A percentile compares a stretch with the other conserved stretches of the same genome.
phyloP scores from a whole-genome alignment of 2,113 vertebrate genomes.

The Rhineura floridana region DNA sequence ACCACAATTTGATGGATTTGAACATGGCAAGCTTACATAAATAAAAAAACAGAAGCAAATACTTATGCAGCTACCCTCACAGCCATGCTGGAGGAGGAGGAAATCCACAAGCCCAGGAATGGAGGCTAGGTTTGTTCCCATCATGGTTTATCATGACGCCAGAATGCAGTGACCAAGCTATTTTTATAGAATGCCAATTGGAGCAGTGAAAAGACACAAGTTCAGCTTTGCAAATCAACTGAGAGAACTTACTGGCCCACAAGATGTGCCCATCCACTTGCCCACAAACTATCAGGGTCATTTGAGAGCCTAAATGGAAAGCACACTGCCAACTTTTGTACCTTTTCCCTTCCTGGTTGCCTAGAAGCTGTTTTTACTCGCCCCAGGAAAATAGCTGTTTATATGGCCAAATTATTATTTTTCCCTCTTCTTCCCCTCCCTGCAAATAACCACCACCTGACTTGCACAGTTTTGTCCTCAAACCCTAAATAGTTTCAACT shows the following conservation, averaged over 20 bases:
- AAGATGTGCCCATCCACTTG: no score
- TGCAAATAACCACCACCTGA: background rate
- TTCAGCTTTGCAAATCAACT: background rate
- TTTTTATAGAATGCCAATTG: background rate
- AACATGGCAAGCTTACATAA: background rate
- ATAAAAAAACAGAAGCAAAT: background rate
- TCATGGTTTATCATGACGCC: background rate
- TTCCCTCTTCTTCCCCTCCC: background rate
- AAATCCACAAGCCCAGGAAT: background rate
- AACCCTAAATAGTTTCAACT: slow-evolving; percentile 15
- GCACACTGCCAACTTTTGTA: background rate
- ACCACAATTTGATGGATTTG: background rate
- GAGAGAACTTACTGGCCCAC: background rate
- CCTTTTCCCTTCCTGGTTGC: no score
- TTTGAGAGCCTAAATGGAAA: background rate
- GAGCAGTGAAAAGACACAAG: background rate
- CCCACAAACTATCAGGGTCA: background rate
- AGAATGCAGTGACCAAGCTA: background rate
- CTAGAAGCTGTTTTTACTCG: background rate
- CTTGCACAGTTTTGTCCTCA: slow-evolving; percentile 13
- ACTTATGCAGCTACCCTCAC: background rate
- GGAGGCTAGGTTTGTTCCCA: no score
- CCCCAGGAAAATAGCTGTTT: background rate
- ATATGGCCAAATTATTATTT: background rate
- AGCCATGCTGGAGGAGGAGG: background rate